Percentiles rank a stretch among this genome's conserved stretches.
These are phyloP conservation scores for Cryptomyrus ogoouensis DNA, from an alignment of 2,113 vertebrate genomes.

Conservation along the genomic window DNA sequence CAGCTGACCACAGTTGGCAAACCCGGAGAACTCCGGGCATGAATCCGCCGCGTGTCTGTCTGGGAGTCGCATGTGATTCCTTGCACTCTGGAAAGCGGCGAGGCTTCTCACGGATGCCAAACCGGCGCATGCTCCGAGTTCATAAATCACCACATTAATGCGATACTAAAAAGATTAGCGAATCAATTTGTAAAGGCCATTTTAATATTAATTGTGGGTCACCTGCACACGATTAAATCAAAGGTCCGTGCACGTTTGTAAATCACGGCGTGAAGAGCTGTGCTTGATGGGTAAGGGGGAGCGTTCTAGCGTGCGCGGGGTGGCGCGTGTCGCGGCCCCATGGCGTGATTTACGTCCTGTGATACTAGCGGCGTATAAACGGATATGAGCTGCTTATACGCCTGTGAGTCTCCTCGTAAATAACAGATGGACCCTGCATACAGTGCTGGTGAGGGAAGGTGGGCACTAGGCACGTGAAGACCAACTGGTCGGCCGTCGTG, in stretches of 20 bases:
- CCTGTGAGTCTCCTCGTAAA: background rate
- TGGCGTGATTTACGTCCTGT: background rate
- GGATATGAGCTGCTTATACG: background rate
- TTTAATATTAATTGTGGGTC: slow-evolving; percentile 1
- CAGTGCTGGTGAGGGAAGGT: background rate
- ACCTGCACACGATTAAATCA: background rate
- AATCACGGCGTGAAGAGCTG: background rate
- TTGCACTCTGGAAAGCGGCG: background rate
- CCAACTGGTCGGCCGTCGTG: background rate
- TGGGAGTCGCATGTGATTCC: background rate
- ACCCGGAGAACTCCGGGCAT: background rate
- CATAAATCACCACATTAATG: slow-evolving; percentile 11
- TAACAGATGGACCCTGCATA: background rate
- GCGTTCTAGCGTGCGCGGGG: background rate
- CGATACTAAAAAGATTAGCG: slow-evolving; percentile 1
- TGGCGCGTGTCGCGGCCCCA: too few relatives aligned
- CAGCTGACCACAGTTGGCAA: background rate
- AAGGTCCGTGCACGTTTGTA: background rate
- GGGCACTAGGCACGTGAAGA: background rate
- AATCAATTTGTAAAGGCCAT: slow-evolving; percentile 17
- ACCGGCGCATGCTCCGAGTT: background rate
- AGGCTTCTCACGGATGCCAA: background rate
- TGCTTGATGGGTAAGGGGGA: background rate
- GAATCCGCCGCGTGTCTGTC: background rate
- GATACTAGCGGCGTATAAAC: background rate